Evolutionary conservation across 2,797 vertebrate genomes (phyloP).

Genomic region (Cygnus olor): DNA sequence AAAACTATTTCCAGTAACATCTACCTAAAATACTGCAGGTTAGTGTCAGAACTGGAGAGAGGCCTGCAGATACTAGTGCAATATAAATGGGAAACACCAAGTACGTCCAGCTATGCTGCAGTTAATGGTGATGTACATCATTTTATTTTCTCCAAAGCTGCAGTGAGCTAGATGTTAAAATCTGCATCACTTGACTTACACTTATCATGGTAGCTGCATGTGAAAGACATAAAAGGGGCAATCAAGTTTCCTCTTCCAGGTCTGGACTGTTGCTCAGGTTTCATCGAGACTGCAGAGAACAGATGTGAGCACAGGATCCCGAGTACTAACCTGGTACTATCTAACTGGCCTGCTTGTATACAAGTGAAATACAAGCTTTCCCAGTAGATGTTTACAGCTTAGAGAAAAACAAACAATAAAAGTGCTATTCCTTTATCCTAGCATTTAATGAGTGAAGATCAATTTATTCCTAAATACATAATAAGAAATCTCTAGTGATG

Average conservation of each 20-base stretch:
- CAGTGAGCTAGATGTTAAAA: neutral
- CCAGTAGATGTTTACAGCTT: neutral
- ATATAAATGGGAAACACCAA: neutral
- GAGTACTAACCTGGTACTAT: neutral
- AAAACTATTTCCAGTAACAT: neutral
- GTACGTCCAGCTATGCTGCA: accelerated
- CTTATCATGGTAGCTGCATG: neutral
- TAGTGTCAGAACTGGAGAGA: neutral
- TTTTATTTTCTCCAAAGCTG: neutral
- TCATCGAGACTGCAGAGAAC: neutral
- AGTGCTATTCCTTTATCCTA: neutral
- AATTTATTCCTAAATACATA: neutral
- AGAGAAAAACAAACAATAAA: neutral
- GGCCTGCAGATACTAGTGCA: neutral
- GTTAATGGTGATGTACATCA: neutral
- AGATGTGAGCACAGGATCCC: neutral
- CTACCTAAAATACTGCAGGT: neutral
- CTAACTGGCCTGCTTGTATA: neutral
- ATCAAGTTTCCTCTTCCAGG: neutral
- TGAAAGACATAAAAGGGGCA: neutral
- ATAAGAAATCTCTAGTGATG: neutral
- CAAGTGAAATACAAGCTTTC: neutral
- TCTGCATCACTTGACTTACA: accelerated
- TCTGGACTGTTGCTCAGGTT: neutral
- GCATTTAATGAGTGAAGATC: neutral